Evolutionary conservation across 2,797 vertebrate species (phyloP), one percentile per base, ranked within the genome.

Genomic region (Gadopsis bispinosus): DNA sequence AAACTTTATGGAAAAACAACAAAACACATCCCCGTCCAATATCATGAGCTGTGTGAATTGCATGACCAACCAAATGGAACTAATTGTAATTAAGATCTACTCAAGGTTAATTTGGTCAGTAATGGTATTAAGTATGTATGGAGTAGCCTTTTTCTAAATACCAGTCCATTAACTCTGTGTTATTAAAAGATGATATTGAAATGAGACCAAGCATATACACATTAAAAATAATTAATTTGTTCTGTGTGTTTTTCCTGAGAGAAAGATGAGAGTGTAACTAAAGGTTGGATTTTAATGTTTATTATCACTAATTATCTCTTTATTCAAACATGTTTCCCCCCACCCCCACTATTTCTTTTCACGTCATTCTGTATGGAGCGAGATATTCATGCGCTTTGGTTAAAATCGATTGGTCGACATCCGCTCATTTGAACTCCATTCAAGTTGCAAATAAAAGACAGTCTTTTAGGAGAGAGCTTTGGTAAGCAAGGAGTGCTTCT

Each of bases 41-140:
- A 96, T 95, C 94, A 93, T 88, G 88, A 94, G 90, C 91, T 93
- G 91, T 93, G 94, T 94, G 96, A 96, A 95, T 95, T 95, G 96
- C 96, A 96, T 97, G 97, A 96, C 95, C 95, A 96, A 90, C 95
- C 97, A 97, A 94, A 97, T 95, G 96, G 97, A 98, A 97, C 97
- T 96, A 97, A 98, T 97, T 94, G 96, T 99, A 98, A 99, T 99
- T 97, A 98, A 97, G 96, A 97, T 95, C 94, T 95, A 95, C 96
- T 95, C 96, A 95, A 96, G 98, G 97, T 99, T 99, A 98, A 99
- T 99, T 98, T 97, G 96, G 95, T 97, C 96, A 95, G 95, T 97
- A 97, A 98, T 97, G 97, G 96, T 96, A 96, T 98, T 97, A 98
- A 96, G 96, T 96, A 97, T 97, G 96, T 97, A 97, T 97, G 96